phyloP scores from a whole-genome alignment of 2,888 invertebrate species.

The Dryomyza anilis region DNA sequence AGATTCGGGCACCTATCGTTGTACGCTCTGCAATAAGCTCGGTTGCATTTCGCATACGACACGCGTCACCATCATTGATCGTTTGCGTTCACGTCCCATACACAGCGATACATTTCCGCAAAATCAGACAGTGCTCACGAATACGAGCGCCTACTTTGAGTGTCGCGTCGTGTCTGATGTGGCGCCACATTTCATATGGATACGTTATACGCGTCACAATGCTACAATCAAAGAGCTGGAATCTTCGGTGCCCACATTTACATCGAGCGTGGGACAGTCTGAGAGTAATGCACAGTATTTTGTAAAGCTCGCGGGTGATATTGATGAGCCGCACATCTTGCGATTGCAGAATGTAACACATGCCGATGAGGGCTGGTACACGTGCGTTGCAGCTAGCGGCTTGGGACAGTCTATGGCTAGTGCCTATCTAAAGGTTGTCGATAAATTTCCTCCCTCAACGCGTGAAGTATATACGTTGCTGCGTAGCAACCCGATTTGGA shows the following conservation, averaged over 20 bases:
- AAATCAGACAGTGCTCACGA: conserved; percentile 78
- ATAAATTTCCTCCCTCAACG: conserved; percentile 46
- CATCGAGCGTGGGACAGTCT: conserved; percentile 16
- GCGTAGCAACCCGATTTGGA: conserved; percentile 65
- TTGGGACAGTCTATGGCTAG: conserved; percentile 79
- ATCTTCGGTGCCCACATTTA: conserved; percentile 35
- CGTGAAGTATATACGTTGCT: conserved; percentile 41
- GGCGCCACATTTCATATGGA: conserved; percentile 82
- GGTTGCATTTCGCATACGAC: conserved; percentile 79
- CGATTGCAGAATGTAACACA: conserved; percentile 84
- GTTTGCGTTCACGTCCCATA: conserved; percentile 83
- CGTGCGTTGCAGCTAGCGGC: conserved; percentile 89
- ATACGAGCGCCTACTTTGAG: conserved; percentile 73
- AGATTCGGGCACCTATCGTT: conserved; percentile 89
- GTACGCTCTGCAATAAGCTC: conserved; percentile 79
- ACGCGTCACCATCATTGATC: conserved; percentile 74
- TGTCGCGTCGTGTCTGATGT: conserved; percentile 86
- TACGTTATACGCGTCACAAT: conserved; percentile 60
- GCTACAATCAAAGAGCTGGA: conserved; percentile 40
- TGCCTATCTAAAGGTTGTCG: conserved; percentile 83
- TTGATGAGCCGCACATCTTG: conserved; percentile 66
- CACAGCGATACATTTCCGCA: conserved; percentile 81
- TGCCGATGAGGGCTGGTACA: conserved; percentile 93
- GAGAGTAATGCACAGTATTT: conserved; percentile 29
- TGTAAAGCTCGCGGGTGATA: conserved; percentile 36